Conservation (phyloP, 1,140 invertebrate genomes). For the Pseudomyrmex flavicornis region DNA sequence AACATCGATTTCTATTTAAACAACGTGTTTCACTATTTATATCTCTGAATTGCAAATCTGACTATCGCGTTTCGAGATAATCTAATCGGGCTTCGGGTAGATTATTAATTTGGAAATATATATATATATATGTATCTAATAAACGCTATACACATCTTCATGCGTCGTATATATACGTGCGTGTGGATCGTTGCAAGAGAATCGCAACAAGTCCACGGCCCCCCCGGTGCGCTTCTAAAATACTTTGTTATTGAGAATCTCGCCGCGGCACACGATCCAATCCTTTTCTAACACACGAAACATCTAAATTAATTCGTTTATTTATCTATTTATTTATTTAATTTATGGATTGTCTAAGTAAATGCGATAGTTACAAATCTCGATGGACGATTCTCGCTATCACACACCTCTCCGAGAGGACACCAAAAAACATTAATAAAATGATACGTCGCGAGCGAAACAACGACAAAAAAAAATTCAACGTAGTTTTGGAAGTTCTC, state of each 20-base stretch:
- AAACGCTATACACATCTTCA: conserved; percentile 19
- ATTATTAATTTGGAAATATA: conserved; percentile 19
- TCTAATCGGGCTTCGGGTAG: conserved; percentile 11
- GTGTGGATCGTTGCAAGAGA: conserved; percentile 9
- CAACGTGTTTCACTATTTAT: conserved; percentile 29
- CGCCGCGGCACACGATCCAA: background rate
- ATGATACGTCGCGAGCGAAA: conserved; percentile 17
- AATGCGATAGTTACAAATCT: conserved; percentile 21
- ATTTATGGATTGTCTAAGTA: conserved; percentile 40
- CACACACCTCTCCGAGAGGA: background rate
- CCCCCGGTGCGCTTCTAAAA: background rate
- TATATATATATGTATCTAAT: background rate
- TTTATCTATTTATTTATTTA: background rate
- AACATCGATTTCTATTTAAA: conserved; percentile 11
- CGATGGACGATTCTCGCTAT: background rate
- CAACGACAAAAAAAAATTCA: conserved; percentile 22
- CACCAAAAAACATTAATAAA: conserved; percentile 22
- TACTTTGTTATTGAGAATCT: conserved; percentile 20
- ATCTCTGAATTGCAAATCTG: conserved; percentile 20
- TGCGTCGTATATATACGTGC: background rate
- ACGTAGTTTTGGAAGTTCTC: background rate
- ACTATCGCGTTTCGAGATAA: conserved; percentile 17
- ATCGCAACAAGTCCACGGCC: background rate
- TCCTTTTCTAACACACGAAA: conserved; percentile 41
- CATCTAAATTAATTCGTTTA: conserved; percentile 38